Percentiles rank a stretch among this genome's conserved stretches.
These are phyloP conservation scores for Cyclina sinensis DNA, from an alignment of 1,140 invertebrate genomes.

Conservation along the genomic window DNA sequence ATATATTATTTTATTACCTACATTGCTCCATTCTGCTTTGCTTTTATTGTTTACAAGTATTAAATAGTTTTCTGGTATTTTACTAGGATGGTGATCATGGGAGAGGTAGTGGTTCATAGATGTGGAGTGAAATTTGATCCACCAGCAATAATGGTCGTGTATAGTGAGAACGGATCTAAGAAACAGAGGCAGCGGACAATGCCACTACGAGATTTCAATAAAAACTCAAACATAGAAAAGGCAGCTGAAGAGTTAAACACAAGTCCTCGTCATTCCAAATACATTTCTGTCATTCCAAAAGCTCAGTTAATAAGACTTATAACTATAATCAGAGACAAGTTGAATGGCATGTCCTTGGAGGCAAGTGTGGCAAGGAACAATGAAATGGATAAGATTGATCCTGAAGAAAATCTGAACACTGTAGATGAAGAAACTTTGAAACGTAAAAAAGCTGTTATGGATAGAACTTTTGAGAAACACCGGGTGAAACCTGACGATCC, in stretches of 20 bases:
- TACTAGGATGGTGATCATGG: slow-evolving; percentile 68
- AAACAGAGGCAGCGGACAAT: slow-evolving; percentile 84
- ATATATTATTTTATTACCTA: no score
- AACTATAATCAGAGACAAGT: slow-evolving; percentile 82
- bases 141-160: slow-evolving; percentile 84
- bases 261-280: slow-evolving; percentile 79
- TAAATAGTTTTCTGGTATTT: background rate
- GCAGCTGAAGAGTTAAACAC: slow-evolving; percentile 79
- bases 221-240: slow-evolving; percentile 78
- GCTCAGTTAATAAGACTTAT: slow-evolving; percentile 82
- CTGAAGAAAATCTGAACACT: slow-evolving; percentile 88
- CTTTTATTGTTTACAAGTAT: no score
- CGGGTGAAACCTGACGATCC: slow-evolving; percentile 86
- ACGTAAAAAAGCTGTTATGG: slow-evolving; percentile 87
- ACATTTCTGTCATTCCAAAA: slow-evolving; percentile 78
- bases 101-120: slow-evolving; percentile 74
- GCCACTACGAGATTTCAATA: slow-evolving; percentile 85
- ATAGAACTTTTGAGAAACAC: slow-evolving; percentile 86
- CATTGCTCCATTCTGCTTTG: no score
- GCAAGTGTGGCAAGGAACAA: slow-evolving; percentile 84
- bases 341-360: slow-evolving; percentile 83
- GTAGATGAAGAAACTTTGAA: slow-evolving; percentile 85
- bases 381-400: slow-evolving; percentile 82
- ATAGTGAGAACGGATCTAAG: slow-evolving; percentile 75
- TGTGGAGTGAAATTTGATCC: slow-evolving; percentile 86